phyloP scores from a whole-genome alignment of 2,113 vertebrate genomes.

The Grammomys dolichurus region DNA sequence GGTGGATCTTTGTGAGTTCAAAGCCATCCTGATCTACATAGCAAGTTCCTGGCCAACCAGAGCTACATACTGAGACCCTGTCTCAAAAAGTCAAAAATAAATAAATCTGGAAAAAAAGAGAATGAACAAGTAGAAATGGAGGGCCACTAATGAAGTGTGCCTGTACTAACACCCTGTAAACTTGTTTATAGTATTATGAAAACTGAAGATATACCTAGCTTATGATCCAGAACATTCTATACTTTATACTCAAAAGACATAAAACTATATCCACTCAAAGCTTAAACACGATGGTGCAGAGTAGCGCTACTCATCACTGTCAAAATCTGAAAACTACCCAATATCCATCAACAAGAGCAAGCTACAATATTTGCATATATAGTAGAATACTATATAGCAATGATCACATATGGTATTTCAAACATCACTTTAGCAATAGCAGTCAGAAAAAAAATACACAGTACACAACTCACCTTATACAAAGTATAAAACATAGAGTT shows the following conservation, averaged over 20 bases:
- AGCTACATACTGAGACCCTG: not conserved
- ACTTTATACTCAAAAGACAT: constrained; percentile 10
- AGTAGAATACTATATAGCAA: constrained; percentile 63
- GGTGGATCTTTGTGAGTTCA: not conserved
- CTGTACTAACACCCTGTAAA: constrained; percentile 47
- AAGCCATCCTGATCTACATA: not conserved
- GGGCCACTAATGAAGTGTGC: not conserved
- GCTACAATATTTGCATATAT: not conserved
- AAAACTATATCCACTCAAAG: constrained; percentile 39
- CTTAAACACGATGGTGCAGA: not conserved
- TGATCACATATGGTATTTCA: not conserved
- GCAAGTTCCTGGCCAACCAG: not conserved
- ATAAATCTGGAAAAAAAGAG: not conserved
- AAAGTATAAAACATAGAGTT: constrained; percentile 35
- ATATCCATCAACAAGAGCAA: constrained; percentile 38
- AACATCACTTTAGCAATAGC: constrained; percentile 4
- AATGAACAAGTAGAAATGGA: not conserved
- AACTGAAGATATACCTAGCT: not conserved
- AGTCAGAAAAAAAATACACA: constrained; percentile 28
- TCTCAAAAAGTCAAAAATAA: not conserved
- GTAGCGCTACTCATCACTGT: constrained; percentile 1
- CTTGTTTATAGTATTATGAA: constrained; percentile 26
- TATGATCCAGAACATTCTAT: constrained; percentile 27
- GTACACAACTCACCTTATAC: not conserved
- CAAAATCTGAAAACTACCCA: constrained; percentile 37